Conservation (phyloP, 2,888 invertebrate genomes). For the Nycteola revayana region DNA sequence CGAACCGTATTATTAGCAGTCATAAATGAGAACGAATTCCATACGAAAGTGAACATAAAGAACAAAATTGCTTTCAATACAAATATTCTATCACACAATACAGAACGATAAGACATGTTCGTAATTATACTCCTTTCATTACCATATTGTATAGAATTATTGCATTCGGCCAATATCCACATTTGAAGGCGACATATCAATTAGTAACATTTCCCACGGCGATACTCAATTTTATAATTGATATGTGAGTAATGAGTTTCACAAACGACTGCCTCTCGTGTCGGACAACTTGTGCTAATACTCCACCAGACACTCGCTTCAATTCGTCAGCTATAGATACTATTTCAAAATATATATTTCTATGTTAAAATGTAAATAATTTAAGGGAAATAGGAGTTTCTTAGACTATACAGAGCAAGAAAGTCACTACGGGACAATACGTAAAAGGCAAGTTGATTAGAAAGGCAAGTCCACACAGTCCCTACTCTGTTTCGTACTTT, state of each 20-base stretch:
- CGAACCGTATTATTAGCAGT: constrained; percentile 46
- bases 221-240: constrained; percentile 43
- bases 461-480: constrained; percentile 66
- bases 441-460: constrained; percentile 66
- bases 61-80: constrained; percentile 44
- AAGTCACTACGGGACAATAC: constrained; percentile 50
- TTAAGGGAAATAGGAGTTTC: constrained; percentile 36
- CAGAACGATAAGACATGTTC: constrained; percentile 35
- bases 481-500: constrained; percentile 52
- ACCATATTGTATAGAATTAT: constrained; percentile 40
- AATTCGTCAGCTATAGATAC: constrained; percentile 32
- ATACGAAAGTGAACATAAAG: constrained; percentile 37
- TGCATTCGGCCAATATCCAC: constrained; percentile 46
- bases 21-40: constrained; percentile 44
- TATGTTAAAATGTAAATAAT: constrained; percentile 43
- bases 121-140: constrained; percentile 34
- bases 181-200: constrained; percentile 45
- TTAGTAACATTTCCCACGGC: constrained; percentile 42
- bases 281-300: constrained; percentile 15
- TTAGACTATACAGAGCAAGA: constrained; percentile 43
- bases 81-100: constrained; percentile 35
- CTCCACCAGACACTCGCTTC: constrained; percentile 15
- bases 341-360: constrained; percentile 45
- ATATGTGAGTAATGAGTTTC: constrained; percentile 51
- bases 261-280: constrained; percentile 23